phyloP scores from a whole-genome alignment of 2,113 vertebrate species.

The Peromyscus polionotus region DNA sequence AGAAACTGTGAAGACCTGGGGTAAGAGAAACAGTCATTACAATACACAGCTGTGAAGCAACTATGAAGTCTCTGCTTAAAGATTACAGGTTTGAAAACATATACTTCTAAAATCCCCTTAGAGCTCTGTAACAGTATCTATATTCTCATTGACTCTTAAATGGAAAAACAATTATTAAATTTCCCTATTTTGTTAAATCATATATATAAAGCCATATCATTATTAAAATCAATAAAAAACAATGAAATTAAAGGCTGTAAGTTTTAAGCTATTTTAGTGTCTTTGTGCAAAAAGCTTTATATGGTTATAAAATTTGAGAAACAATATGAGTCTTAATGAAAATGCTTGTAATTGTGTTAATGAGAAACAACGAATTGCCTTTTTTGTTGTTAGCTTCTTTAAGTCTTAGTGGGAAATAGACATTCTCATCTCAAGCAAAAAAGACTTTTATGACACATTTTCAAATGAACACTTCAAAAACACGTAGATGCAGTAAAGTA shows the following conservation, averaged over 20 bases:
- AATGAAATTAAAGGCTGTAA: not conserved
- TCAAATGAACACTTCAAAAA: not conserved
- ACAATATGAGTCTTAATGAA: not conserved
- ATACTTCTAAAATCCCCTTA: not conserved
- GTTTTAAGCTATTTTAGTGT: slow-evolving; percentile 4
- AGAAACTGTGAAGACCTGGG: not conserved
- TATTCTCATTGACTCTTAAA: slow-evolving; percentile 34
- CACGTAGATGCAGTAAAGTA: not conserved
- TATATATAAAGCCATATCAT: not conserved
- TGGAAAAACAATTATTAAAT: not conserved
- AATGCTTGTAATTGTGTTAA: not conserved
- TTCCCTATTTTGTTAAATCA: not conserved
- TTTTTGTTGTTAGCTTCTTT: not conserved
- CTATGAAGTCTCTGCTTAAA: not conserved
- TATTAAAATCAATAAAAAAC: slow-evolving; percentile 6
- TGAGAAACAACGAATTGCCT: not conserved
- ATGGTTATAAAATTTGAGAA: not conserved
- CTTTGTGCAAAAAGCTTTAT: not conserved
- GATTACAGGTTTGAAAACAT: not conserved
- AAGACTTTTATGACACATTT: not conserved
- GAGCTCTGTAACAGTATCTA: not conserved
- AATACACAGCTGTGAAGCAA: not conserved
- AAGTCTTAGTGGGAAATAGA: not conserved
- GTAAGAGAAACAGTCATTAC: not conserved
- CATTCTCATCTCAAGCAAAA: not conserved